Base-by-base conservation (phyloP, 2,888 invertebrate species). In the Panzeria rudis region DNA sequence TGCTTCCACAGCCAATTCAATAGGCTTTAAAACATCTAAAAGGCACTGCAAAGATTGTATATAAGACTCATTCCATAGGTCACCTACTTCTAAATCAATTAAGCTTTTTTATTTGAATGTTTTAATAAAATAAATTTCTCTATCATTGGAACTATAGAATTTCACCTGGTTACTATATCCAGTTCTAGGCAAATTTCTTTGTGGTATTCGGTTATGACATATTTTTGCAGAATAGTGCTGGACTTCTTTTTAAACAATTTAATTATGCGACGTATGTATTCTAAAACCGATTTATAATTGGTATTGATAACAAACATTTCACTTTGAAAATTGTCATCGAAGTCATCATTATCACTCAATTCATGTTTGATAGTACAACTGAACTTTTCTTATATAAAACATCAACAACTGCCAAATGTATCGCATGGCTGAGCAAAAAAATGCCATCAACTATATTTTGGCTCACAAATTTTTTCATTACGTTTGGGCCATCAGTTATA, bases 391-490 rank as follows among this genome's bases (percentile, higher is more conserved):
- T 50, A 35, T 50, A 50, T 7, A 17, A 50, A 3, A 17, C 17
- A 50, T 17, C 17, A 17, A 50, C 17, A 50, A 50, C 17, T 11
- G 17, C 17, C 20, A 50, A n/a, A 20, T 17, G 4, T 6, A 17
- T 1, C 5, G 47, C 17, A 17, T 50, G 17, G 5, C n/a, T 50
- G 8, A 50, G 47, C n/a, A n/a, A n/a, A n/a, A n/a, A n/a, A 11
- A 15, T 56, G 52, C 52, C 23, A 3, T 52, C 52, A 23, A 52
- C 52, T 11, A 23, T 23, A 23, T 6, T 52, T 52, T 52, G 0
- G 2, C 7, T 52, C 23, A 52, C 52, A 52, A 52, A 52, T 52
- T 52, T 52, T 52, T 52, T 23, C 52, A 52, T 52, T 20, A 50
- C 47, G 13, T 41, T 41, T 41, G 41, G 13, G 4, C 47, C 47